Evolutionary conservation across 35 echinoderm and acorn worm species (phyloP), one percentile per base, ranked within the genome.

Genomic region (Lytechinus pictus): DNA sequence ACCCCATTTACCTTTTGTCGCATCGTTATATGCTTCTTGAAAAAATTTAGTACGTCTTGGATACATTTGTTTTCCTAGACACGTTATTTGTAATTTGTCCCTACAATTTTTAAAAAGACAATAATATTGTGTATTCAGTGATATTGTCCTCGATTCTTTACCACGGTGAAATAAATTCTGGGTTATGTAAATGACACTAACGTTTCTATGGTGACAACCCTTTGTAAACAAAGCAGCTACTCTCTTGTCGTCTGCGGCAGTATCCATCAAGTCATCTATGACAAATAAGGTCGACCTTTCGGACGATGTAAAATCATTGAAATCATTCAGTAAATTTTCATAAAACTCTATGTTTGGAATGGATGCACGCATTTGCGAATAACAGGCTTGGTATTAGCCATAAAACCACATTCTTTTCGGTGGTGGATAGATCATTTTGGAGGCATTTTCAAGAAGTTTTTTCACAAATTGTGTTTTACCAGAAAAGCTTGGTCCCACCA

Each of bases 91-190:
- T 54, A 94, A 61, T 93, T 86, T 92, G 54, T 95, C 96, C 54
- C 96, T 97, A 2, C 92, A 88, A 93, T 92, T 95, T 92, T 95
- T 97, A 95, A 97, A 97, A 1, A 95, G 60, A 52, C 92, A 57
- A 54, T 96, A 92, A 87, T 98, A 98, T 52, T 98, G 96, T 19
- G 95, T 29, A 58, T 98, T 98, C 12, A 98, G 71, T 93, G 95
- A 96, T 6, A 97, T 98, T 55, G 97, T 98, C 54, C 97, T 8
- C 19, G 94, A 94, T 86, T 98, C 96, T 52, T 97, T 96, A 53
- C 96, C 94, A 9, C 86, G 52, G 52, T 98, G 94, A 94, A 98
- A 97, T 27, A 97, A 93, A 95, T 97, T 97, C 95, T 97, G 97
- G 86, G 95, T 61, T 56, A 97, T 97, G 28, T 93, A 96, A 24